These are phyloP conservation scores for Saccostrea echinata DNA, from an alignment of 1,140 invertebrate species.

Conservation along the genomic window DNA sequence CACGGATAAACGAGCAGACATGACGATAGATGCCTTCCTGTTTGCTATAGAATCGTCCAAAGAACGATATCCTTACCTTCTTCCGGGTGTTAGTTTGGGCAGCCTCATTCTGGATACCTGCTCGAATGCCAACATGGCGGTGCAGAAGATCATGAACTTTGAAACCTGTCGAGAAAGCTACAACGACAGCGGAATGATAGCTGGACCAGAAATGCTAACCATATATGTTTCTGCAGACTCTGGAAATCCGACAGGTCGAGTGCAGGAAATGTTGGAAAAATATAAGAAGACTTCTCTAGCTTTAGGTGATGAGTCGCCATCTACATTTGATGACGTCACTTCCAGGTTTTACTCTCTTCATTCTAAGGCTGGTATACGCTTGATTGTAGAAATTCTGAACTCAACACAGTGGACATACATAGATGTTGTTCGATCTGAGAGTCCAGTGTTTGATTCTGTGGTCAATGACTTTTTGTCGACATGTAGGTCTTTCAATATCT, in stretches of 20 bases:
- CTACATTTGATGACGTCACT: neutral
- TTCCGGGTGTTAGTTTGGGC: slow-evolving; percentile 63
- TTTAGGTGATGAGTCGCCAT: neutral
- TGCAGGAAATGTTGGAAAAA: neutral
- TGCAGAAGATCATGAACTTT: slow-evolving; percentile 67
- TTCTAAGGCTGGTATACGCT: neutral
- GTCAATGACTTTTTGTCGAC: slow-evolving; percentile 46
- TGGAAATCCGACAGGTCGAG: neutral
- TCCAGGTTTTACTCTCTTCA: slow-evolving; percentile 25
- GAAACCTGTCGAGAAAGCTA: slow-evolving; percentile 60
- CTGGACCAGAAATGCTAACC: neutral
- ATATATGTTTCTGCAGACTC: neutral
- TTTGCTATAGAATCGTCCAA: slow-evolving; percentile 66
- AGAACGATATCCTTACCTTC: slow-evolving; percentile 60
- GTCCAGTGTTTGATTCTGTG: slow-evolving; percentile 15
- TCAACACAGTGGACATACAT: slow-evolving; percentile 58
- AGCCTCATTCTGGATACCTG: slow-evolving; percentile 70
- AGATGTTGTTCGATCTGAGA: slow-evolving; percentile 50
- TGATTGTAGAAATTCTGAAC: slow-evolving; percentile 48
- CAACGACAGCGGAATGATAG: slow-evolving; percentile 41
- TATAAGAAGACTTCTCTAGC: slow-evolving; percentile 17
- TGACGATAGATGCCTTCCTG: slow-evolving; percentile 64
- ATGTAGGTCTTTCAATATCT: slow-evolving; percentile 55
- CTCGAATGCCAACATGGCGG: slow-evolving; percentile 53
- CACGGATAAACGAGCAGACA: slow-evolving; percentile 44